A percentile compares a stretch with the other conserved stretches of the same genome.
These are phyloP conservation scores for Drosophila eohydei DNA, from an alignment of 2,888 invertebrate genomes.

Conservation along the genomic window DNA sequence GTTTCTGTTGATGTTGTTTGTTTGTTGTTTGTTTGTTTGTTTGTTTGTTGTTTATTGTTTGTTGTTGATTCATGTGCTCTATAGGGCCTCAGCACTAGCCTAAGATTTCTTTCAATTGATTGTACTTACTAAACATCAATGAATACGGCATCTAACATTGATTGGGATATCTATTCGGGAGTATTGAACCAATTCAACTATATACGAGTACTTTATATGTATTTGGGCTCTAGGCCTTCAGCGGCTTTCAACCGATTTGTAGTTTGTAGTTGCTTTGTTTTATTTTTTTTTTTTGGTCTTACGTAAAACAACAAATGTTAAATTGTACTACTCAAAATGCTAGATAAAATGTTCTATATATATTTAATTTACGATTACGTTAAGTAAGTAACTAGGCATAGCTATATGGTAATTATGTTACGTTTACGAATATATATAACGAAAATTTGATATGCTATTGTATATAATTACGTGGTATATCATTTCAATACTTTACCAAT, in stretches of 20 bases:
- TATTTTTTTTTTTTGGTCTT: constrained; percentile 34
- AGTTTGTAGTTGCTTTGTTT: constrained; percentile 2
- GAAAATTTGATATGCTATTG: constrained; percentile 56
- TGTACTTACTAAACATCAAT: constrained; percentile 70
- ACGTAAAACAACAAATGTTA: constrained; percentile 66
- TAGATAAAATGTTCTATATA: constrained; percentile 70
- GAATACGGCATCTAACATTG: constrained; percentile 35
- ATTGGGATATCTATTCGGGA: constrained; percentile 21
- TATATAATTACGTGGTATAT: constrained; percentile 47
- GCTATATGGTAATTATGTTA: constrained; percentile 49
- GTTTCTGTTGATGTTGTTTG: constrained; percentile 34
- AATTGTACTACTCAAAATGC: constrained; percentile 75
- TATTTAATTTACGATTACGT: constrained; percentile 41
- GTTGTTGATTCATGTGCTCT: constrained; percentile 58
- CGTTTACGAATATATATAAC: constrained; percentile 55
- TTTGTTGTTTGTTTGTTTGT: constrained; percentile 21
- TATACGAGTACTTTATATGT: constrained; percentile 34
- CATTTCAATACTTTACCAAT: constrained; percentile 63
- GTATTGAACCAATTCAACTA: constrained; percentile 35
- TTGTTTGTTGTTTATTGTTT: constrained; percentile 20
- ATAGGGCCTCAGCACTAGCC: constrained; percentile 70
- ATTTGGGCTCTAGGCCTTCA: constrained; percentile 31
- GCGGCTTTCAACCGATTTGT: constrained; percentile 48
- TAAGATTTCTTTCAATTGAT: constrained; percentile 44
- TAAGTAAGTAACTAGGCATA: constrained; percentile 69